Evolutionary conservation across 2,113 vertebrate species (phyloP).

Genomic region (Mustela lutreola): DNA sequence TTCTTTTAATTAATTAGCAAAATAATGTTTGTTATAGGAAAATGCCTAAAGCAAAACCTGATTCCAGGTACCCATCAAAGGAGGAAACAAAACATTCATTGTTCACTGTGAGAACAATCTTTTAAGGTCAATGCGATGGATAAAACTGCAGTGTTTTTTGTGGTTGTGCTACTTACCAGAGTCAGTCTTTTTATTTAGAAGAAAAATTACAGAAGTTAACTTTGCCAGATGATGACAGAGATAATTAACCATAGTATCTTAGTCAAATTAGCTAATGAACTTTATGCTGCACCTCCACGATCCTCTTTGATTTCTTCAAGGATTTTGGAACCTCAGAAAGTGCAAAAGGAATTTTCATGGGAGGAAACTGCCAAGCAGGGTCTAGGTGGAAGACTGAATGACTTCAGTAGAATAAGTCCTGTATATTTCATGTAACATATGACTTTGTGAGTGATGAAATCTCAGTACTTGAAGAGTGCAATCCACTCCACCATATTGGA

Average conservation of each 20-base stretch:
- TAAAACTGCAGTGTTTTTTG: constrained; percentile 27
- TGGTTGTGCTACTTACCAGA: constrained; percentile 60
- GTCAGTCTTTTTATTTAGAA: constrained; percentile 82
- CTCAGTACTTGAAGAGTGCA: background rate
- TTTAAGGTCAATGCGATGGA: constrained; percentile 68
- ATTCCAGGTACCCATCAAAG: constrained; percentile 50
- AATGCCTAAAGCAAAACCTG: constrained; percentile 65
- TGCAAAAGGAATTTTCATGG: constrained; percentile 42
- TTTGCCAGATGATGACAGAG: constrained; percentile 84
- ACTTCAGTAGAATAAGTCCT: background rate
- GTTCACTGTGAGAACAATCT: constrained; percentile 1
- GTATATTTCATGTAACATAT: background rate
- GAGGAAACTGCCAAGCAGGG: background rate
- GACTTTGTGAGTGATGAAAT: background rate
- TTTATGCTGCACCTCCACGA: background rate
- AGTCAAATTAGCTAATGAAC: constrained; percentile 66
- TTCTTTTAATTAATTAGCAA: constrained; percentile 75
- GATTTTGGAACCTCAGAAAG: constrained; percentile 66
- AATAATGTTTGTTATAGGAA: constrained; percentile 53
- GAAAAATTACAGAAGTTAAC: constrained; percentile 83
- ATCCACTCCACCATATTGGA: background rate
- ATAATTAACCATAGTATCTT: constrained; percentile 84
- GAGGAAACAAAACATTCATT: background rate
- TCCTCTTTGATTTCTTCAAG: constrained; percentile 10
- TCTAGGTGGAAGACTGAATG: background rate